phyloP scores from a whole-genome alignment of 2,888 invertebrate species.

The Trissolcus japonicus region DNA sequence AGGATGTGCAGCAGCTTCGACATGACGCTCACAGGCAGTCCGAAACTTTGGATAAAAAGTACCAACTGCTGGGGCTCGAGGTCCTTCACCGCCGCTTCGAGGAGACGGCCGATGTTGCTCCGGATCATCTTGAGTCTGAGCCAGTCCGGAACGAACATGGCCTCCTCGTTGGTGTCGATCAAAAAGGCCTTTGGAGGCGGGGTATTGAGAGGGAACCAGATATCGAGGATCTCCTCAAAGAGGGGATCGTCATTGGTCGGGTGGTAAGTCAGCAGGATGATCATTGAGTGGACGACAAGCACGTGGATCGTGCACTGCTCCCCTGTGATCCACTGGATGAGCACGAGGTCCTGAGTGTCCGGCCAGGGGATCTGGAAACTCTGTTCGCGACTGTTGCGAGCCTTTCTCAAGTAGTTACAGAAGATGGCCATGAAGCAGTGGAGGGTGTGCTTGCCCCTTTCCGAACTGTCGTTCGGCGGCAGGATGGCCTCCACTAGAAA shows the following conservation, averaged over 20 bases:
- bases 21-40: conserved; percentile 93
- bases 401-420: conserved; percentile 85
- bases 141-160: conserved; percentile 93
- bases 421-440: conserved; percentile 85
- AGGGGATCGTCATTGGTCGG: conserved; percentile 76
- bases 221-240: conserved; percentile 83
- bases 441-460: conserved; percentile 79
- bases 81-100: conserved; percentile 91
- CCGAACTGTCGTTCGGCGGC: conserved; percentile 78
- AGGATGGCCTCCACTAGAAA: conserved; percentile 90
- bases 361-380: conserved; percentile 79
- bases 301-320: conserved; percentile 87
- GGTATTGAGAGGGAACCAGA: conserved; percentile 88
- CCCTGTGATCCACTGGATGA: conserved; percentile 86
- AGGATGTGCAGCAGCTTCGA: conserved; percentile 87
- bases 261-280: conserved; percentile 87
- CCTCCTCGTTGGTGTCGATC: conserved; percentile 88
- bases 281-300: conserved; percentile 88
- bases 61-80: conserved; percentile 92
- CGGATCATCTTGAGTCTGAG: conserved; percentile 91
- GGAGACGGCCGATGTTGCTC: conserved; percentile 85
- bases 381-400: conserved; percentile 81
- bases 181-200: conserved; percentile 87
- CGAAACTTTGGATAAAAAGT: conserved; percentile 96
- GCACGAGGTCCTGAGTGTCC: conserved; percentile 85